These are phyloP conservation scores for Drosophila erecta DNA, from an alignment of 1,140 invertebrate species.

Conservation along the genomic window DNA sequence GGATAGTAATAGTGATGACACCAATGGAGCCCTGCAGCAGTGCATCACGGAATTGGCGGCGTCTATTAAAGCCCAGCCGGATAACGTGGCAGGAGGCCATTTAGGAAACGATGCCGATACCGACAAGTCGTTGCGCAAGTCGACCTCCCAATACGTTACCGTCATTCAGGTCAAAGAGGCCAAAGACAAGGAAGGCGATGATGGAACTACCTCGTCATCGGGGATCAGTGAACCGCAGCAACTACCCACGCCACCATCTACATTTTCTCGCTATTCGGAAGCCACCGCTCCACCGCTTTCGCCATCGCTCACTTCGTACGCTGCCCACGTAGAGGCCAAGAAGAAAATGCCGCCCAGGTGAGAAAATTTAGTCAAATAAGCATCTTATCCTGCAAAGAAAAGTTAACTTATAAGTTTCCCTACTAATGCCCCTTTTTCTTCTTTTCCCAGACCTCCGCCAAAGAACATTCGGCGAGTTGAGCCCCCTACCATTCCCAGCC, in stretches of 20 bases:
- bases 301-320: constrained; percentile 84
- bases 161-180: constrained; percentile 93
- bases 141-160: constrained; percentile 92
- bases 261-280: constrained; percentile 65
- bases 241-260: constrained; percentile 54
- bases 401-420: background rate
- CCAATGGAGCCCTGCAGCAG: constrained; percentile 85
- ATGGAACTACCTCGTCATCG: constrained; percentile 23
- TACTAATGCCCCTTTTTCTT: too few relatives aligned
- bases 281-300: constrained; percentile 77
- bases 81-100: constrained; percentile 37
- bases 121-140: constrained; percentile 73
- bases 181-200: constrained; percentile 77
- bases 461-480: constrained; percentile 87
- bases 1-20: constrained; percentile 78
- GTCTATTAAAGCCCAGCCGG: constrained; percentile 68
- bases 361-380: constrained; percentile 9
- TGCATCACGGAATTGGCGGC: constrained; percentile 89
- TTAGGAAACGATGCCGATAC: constrained; percentile 6
- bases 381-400: too few relatives aligned
- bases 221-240: constrained; percentile 36
- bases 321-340: constrained; percentile 84
- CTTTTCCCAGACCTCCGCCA: constrained; percentile 86
- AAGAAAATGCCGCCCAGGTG: constrained; percentile 88
- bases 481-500: constrained; percentile 85